phyloP scores from a whole-genome alignment of 2,797 vertebrate genomes.

The Hafferia zeledoni region DNA sequence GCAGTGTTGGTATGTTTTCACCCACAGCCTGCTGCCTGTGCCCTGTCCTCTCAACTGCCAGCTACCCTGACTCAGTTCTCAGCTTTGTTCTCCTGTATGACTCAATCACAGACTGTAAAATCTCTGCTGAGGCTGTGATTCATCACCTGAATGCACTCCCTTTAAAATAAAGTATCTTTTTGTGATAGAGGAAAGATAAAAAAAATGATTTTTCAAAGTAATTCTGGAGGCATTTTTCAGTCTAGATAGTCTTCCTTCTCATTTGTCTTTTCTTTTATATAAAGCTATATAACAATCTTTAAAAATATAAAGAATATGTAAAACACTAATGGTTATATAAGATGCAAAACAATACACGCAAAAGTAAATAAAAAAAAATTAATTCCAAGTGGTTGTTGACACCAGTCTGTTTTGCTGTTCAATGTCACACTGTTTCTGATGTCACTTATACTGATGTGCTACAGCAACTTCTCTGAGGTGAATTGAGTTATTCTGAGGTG shows the following conservation, averaged over 20 bases:
- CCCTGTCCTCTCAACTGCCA: slow-evolving; percentile 8
- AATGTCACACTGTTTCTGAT: not conserved
- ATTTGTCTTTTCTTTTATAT: not conserved
- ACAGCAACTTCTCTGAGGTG: not conserved
- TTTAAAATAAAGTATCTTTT: slow-evolving; percentile 30
- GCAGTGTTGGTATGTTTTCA: not conserved
- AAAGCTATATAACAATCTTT: not conserved
- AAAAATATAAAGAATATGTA: not conserved
- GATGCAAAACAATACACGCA: not conserved
- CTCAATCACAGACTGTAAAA: slow-evolving; percentile 23
- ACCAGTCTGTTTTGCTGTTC: not conserved
- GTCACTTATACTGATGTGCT: not conserved
- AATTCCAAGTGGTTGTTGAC: not conserved
- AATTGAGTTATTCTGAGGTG: not conserved
- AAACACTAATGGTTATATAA: not conserved
- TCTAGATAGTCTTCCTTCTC: not conserved
- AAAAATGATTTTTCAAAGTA: slow-evolving; percentile 6
- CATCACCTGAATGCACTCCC: slow-evolving; percentile 27
- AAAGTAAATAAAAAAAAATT: not conserved
- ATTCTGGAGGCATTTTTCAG: not conserved
- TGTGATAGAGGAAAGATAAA: not conserved
- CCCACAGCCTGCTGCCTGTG: not conserved
- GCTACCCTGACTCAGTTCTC: not conserved
- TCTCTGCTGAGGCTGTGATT: slow-evolving; percentile 45
- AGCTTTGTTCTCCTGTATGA: slow-evolving; percentile 56